phyloP scores from a whole-genome alignment of 1,140 invertebrate species.

The Cepaea nemoralis region DNA sequence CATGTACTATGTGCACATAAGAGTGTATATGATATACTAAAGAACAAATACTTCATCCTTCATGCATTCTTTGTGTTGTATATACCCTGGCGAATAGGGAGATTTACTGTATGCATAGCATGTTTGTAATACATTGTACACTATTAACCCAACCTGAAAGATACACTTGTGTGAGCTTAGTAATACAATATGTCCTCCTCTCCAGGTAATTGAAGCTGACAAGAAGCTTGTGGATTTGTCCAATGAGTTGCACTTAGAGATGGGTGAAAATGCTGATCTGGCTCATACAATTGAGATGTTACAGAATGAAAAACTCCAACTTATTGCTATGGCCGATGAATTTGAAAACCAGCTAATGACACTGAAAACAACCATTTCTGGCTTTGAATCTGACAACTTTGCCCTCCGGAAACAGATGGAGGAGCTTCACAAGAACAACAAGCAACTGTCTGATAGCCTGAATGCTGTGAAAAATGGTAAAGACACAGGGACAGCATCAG shows the following conservation, averaged over 20 bases:
- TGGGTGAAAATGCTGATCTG: slow-evolving; percentile 57
- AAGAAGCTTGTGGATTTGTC: slow-evolving; percentile 62
- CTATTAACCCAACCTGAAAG: not conserved
- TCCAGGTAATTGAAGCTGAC: slow-evolving; percentile 61
- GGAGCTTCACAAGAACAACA: slow-evolving; percentile 57
- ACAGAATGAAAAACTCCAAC: slow-evolving; percentile 53
- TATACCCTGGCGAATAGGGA: no score
- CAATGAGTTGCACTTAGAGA: slow-evolving; percentile 62
- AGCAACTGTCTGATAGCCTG: slow-evolving; percentile 52
- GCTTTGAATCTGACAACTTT: slow-evolving; percentile 57
- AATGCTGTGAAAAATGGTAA: slow-evolving; percentile 32
- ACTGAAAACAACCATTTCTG: slow-evolving; percentile 50
- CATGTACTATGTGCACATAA: no score
- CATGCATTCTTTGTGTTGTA: no score
- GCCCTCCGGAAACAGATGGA: slow-evolving; percentile 57
- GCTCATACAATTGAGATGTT: slow-evolving; percentile 52
- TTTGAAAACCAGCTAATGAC: slow-evolving; percentile 55
- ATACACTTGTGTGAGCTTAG: not conserved
- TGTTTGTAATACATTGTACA: not conserved
- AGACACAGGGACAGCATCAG: not conserved
- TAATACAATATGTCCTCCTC: not conserved
- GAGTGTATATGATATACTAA: no score
- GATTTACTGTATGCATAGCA: not conserved
- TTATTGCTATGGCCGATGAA: slow-evolving; percentile 55
- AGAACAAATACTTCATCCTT: no score